Percentiles rank a stretch among this genome's conserved stretches.
Evolutionary conservation across 2,888 invertebrate species (phyloP).

Genomic region (Sphecodes monilicornis): DNA sequence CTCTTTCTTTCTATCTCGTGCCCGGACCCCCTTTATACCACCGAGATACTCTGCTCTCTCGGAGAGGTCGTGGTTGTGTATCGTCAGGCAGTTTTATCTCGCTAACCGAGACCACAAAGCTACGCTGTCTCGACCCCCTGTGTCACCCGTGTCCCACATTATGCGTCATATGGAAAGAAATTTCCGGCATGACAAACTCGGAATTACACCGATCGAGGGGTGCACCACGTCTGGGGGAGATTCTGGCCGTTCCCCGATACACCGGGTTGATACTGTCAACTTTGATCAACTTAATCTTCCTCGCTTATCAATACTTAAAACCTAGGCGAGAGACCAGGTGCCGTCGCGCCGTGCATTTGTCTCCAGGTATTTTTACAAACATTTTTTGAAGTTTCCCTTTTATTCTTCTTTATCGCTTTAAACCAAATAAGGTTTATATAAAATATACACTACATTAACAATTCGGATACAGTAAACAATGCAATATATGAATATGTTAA

Average conservation of each 20-base stretch:
- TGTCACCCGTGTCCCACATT: slow-evolving; percentile 52
- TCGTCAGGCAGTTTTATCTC: slow-evolving; percentile 71
- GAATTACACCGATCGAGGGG: slow-evolving; percentile 55
- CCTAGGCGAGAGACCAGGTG: background rate
- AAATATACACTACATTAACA: too few species aligned
- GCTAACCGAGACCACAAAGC: slow-evolving; percentile 47
- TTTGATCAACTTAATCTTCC: background rate
- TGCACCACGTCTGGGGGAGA: background rate
- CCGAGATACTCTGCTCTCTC: slow-evolving; percentile 24
- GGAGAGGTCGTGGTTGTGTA: slow-evolving; percentile 60
- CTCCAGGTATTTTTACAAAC: background rate
- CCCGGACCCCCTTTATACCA: slow-evolving; percentile 29
- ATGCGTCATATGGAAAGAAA: slow-evolving; percentile 55
- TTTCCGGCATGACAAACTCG: slow-evolving; percentile 59
- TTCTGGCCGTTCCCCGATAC: slow-evolving; percentile 1
- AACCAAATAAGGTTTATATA: too few species aligned
- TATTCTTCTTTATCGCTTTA: too few species aligned
- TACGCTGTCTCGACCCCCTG: slow-evolving; percentile 18
- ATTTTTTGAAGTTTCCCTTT: background rate
- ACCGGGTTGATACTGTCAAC: background rate
- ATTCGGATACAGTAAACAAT: too few species aligned
- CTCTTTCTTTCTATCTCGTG: background rate
- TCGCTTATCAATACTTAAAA: background rate
- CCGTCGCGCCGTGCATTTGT: background rate
- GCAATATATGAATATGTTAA: too few species aligned